A percentile compares a stretch with the other conserved stretches of the same genome.
phyloP scores from a whole-genome alignment of 2,888 invertebrate genomes.

The Machimus atricapillus region DNA sequence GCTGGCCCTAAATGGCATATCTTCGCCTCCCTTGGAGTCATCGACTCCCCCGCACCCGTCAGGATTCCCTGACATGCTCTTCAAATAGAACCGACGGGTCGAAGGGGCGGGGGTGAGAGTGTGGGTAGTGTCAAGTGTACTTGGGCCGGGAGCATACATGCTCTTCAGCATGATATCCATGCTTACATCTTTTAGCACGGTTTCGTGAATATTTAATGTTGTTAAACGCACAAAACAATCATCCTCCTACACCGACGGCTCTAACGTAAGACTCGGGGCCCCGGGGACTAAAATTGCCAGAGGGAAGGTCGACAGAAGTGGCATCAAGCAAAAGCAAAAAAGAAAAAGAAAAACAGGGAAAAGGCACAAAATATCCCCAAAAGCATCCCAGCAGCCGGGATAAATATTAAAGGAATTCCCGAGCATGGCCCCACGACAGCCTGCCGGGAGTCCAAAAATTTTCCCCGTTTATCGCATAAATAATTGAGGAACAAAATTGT shows the following conservation, averaged over 20 bases:
- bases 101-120: background rate
- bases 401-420: conserved; percentile 38
- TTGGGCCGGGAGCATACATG: conserved; percentile 13
- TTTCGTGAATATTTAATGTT: conserved; percentile 49
- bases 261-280: background rate
- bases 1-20: conserved; percentile 23
- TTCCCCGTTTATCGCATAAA: conserved; percentile 46
- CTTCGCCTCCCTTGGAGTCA: background rate
- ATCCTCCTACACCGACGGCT: conserved; percentile 24
- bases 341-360: background rate
- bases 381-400: conserved; percentile 24
- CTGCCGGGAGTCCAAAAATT: conserved; percentile 30
- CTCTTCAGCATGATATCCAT: conserved; percentile 34
- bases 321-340: background rate
- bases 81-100: conserved; percentile 11
- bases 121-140: background rate
- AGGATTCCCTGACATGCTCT: conserved; percentile 3
- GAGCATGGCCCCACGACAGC: background rate
- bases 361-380: conserved; percentile 9
- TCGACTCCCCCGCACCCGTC: background rate
- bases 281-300: conserved; percentile 1
- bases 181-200: conserved; percentile 35
- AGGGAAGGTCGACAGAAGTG: background rate
- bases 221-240: conserved; percentile 48
- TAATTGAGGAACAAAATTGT: conserved; percentile 49